Evolutionary conservation across 2,797 vertebrate species (phyloP).

Genomic region (Heliangelus exortis): DNA sequence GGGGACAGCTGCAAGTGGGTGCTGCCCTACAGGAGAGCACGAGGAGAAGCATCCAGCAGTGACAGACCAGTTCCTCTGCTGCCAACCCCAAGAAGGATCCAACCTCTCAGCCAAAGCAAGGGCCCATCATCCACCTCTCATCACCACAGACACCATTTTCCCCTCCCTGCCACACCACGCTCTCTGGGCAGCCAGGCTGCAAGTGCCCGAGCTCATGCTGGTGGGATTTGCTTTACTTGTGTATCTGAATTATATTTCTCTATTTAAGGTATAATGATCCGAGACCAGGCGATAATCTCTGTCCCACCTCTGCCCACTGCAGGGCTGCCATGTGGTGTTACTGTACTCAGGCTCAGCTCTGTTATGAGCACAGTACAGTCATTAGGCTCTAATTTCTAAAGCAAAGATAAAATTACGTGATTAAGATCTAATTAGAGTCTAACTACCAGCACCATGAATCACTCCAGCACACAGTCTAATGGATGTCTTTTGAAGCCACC

Average conservation of each 20-base stretch:
- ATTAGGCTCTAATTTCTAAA: slow-evolving; percentile 33
- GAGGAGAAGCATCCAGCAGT: background rate
- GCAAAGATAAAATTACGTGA: slow-evolving; percentile 38
- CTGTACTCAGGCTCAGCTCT: background rate
- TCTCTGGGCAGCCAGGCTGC: background rate
- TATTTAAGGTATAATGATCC: background rate
- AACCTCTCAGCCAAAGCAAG: background rate
- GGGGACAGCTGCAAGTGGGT: rapidly evolving
- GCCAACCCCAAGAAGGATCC: background rate
- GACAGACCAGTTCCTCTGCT: background rate
- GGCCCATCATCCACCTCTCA: rapidly evolving
- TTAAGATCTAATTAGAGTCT: slow-evolving; percentile 51
- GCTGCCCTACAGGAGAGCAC: rapidly evolving
- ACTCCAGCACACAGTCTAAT: background rate
- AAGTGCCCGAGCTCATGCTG: rapidly evolving
- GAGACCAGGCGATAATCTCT: background rate
- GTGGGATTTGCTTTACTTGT: background rate
- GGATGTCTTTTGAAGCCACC: slow-evolving; percentile 14
- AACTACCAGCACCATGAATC: slow-evolving; percentile 24
- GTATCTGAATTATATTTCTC: background rate
- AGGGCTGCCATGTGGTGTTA: background rate
- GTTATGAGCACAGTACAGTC: slow-evolving; percentile 8
- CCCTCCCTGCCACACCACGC: rapidly evolving
- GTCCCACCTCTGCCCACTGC: background rate
- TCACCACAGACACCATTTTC: background rate